Evolutionary conservation across 1,140 invertebrate genomes (phyloP).

Genomic region (Heliothis subflexa): DNA sequence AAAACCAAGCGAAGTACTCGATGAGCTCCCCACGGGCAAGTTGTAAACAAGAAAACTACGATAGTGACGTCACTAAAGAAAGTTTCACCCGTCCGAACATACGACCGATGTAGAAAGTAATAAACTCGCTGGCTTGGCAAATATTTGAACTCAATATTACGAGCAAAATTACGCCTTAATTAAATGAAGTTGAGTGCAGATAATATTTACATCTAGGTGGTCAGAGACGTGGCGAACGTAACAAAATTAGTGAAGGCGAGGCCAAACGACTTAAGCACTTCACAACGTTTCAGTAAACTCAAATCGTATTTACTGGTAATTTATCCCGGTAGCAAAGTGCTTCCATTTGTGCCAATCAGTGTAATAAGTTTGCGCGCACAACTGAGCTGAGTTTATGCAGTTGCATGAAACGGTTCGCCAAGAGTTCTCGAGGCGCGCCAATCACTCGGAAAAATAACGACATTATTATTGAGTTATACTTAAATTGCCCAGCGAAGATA

Average conservation of each 20-base stretch:
- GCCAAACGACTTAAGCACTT: constrained; percentile 5
- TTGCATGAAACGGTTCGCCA: no score
- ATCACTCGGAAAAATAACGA: background rate
- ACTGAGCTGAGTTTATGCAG: background rate
- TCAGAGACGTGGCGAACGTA: background rate
- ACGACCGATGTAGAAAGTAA: background rate
- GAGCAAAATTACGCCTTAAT: constrained; percentile 6
- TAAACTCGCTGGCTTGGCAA: constrained; percentile 1
- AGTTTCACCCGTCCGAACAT: no score
- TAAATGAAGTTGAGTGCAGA: background rate
- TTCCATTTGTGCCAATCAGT: constrained; percentile 22
- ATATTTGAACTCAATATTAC: constrained; percentile 3
- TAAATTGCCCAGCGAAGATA: no score
- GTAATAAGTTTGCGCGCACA: background rate
- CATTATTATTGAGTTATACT: no score
- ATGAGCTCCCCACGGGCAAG: background rate
- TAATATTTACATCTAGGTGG: background rate
- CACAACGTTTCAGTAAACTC: constrained; percentile 1
- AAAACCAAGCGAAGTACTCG: background rate
- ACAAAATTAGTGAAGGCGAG: background rate
- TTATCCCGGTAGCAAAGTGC: background rate
- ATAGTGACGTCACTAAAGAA: no score
- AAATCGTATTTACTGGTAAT: constrained; percentile 37
- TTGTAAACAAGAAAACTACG: background rate
- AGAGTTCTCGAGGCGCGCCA: background rate